These are phyloP conservation scores for Microctenopoma lineatum DNA, from an alignment of 2,797 vertebrate species.

Conservation along the genomic window DNA sequence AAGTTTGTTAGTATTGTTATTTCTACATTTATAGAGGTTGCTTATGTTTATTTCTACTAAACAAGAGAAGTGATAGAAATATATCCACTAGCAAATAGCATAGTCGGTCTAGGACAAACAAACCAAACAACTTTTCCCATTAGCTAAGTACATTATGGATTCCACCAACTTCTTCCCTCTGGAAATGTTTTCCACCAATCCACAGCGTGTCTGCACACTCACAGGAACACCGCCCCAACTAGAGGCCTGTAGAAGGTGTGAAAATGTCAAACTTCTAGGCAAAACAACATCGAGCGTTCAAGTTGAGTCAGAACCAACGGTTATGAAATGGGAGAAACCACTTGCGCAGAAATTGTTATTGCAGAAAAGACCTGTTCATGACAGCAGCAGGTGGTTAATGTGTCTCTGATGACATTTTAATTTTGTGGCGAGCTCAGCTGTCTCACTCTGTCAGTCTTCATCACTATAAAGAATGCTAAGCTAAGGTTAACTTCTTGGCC, in stretches of 20 bases:
- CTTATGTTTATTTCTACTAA: no score
- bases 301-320: slow-evolving; percentile 27
- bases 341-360: slow-evolving; percentile 13
- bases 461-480: slow-evolving; percentile 23
- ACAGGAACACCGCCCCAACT: slow-evolving; percentile 18
- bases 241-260: slow-evolving; percentile 16
- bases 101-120: no score
- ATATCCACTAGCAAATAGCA: no score
- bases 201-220: slow-evolving; percentile 37
- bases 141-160: no score
- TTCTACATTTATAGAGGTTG: no score
- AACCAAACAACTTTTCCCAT: background rate
- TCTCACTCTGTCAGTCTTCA: slow-evolving; percentile 32
- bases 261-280: slow-evolving; percentile 28
- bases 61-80: no score
- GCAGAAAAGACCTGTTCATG: slow-evolving; percentile 19
- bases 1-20: no score
- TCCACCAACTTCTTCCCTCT: background rate
- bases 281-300: slow-evolving; percentile 8
- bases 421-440: slow-evolving; percentile 53
- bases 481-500: slow-evolving; percentile 26
- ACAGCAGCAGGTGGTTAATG: slow-evolving; percentile 67
- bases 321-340: slow-evolving; percentile 12
- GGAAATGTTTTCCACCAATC: slow-evolving; percentile 5
- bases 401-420: slow-evolving; percentile 46